Evolutionary conservation across 2,888 invertebrate species (phyloP).

Genomic region (Leptinotarsa peninsularis): DNA sequence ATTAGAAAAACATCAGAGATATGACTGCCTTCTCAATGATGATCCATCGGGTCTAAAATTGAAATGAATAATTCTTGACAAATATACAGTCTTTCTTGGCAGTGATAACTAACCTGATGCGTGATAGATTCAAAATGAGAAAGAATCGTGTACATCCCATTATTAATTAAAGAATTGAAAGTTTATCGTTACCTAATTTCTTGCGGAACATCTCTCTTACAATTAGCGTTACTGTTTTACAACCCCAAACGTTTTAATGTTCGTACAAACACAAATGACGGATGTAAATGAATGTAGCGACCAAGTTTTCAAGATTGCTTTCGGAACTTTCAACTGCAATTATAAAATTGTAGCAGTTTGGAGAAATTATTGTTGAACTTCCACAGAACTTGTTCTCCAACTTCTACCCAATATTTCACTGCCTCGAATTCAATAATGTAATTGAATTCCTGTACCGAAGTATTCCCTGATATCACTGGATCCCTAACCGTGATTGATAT

Average conservation of each 20-base stretch:
- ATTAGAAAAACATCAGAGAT: no score
- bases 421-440: slow-evolving; percentile 33
- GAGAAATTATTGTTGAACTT: slow-evolving; percentile 40
- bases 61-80: no score
- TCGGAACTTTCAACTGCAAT: slow-evolving; percentile 37
- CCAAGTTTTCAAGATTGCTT: slow-evolving; percentile 36
- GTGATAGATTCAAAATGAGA: no score
- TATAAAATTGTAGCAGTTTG: slow-evolving; percentile 39
- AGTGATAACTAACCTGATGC: no score
- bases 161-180: no score
- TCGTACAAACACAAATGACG: slow-evolving; percentile 39
- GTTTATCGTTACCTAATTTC: background rate
- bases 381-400: slow-evolving; percentile 28
- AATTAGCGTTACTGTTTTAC: slow-evolving; percentile 6
- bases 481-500: background rate
- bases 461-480: slow-evolving; percentile 13
- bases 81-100: no score
- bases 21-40: no score
- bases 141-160: no score
- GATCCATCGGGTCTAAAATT: no score
- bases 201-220: background rate
- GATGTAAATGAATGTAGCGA: slow-evolving; percentile 35
- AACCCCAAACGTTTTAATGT: slow-evolving; percentile 27
- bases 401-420: slow-evolving; percentile 35
- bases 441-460: slow-evolving; percentile 31